Evolutionary conservation across 2,888 invertebrate species (phyloP).

Genomic region (Zhengitettix transpicula): DNA sequence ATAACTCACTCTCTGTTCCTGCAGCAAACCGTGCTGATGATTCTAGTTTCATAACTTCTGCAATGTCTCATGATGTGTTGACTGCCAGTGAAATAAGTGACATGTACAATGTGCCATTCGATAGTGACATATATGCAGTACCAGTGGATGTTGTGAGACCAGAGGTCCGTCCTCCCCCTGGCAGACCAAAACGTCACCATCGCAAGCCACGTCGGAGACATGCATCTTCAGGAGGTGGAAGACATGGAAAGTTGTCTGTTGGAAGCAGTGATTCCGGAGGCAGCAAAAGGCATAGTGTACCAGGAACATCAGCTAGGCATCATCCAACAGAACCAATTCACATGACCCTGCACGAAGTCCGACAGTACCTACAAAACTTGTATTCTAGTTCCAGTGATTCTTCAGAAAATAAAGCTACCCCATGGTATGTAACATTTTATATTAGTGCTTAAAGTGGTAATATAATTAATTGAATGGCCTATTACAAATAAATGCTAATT

Average conservation of each 20-base stretch:
- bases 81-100: constrained; percentile 63
- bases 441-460: constrained; percentile 30
- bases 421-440: constrained; percentile 18
- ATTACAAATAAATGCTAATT: too few relatives aligned
- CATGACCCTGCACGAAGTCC: constrained; percentile 70
- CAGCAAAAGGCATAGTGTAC: constrained; percentile 50
- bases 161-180: constrained; percentile 25
- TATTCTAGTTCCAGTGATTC: constrained; percentile 64
- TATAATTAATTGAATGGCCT: constrained; percentile 16
- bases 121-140: constrained; percentile 74
- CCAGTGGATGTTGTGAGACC: constrained; percentile 66
- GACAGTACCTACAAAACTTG: constrained; percentile 64
- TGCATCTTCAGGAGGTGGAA: constrained; percentile 26
- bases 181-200: constrained; percentile 25
- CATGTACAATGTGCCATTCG: constrained; percentile 77
- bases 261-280: constrained; percentile 4
- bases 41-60: constrained; percentile 74
- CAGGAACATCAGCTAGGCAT: constrained; percentile 37
- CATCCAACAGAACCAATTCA: constrained; percentile 48
- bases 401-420: constrained; percentile 22
- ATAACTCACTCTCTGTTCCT: constrained; percentile 58
- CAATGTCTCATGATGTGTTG: constrained; percentile 72
- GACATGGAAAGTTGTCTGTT: background rate
- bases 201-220: constrained; percentile 29
- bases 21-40: constrained; percentile 63